A percentile compares a stretch with the other conserved stretches of the same genome.
Evolutionary conservation across 2,888 invertebrate species (phyloP).

Genomic region (Diarsia brunnea): DNA sequence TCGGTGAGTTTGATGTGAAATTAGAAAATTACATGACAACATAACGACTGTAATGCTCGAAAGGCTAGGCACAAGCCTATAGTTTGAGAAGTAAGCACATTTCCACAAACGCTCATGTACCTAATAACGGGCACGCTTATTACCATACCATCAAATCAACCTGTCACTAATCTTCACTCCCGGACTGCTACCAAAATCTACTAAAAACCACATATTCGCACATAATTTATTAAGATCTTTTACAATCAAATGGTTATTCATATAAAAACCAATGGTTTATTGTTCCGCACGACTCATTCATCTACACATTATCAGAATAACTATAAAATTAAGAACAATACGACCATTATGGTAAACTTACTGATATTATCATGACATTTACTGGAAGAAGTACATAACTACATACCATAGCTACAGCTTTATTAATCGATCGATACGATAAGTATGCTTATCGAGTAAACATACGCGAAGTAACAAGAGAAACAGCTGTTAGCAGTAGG

Average conservation of each 20-base stretch:
- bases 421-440: neutral
- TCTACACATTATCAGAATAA: neutral
- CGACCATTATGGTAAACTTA: neutral
- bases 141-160: neutral
- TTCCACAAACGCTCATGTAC: neutral
- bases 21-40: neutral
- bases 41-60: neutral
- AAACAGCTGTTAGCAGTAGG: neutral
- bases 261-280: neutral
- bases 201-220: neutral
- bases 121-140: no score
- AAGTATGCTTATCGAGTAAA: neutral
- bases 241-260: neutral
- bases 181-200: neutral
- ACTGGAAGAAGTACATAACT: neutral
- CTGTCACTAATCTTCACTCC: neutral
- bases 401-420: neutral
- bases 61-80: neutral
- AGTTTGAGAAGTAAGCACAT: neutral
- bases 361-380: neutral
- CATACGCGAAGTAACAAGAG: neutral
- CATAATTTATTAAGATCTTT: neutral
- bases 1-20: conserved; percentile 91
- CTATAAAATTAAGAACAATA: conserved; percentile 12
- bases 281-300: neutral